A percentile compares a stretch with the other conserved stretches of the same genome.
phyloP scores from a whole-genome alignment of 2,888 invertebrate species.

The Aspidapion aeneum region DNA sequence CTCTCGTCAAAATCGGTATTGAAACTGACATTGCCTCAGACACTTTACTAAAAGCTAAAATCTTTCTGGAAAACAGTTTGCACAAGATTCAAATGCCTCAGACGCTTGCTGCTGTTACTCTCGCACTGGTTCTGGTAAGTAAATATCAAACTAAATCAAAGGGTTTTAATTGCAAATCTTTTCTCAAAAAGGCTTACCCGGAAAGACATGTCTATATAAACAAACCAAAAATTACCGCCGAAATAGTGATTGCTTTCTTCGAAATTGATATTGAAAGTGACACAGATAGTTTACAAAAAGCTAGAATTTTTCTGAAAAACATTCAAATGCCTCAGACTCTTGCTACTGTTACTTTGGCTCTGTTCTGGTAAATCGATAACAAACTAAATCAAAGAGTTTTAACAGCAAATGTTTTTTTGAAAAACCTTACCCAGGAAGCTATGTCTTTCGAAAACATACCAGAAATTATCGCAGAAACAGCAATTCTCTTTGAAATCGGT shows the following conservation, averaged over 20 bases:
- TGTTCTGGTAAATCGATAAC: constrained; percentile 46
- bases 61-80: constrained; percentile 56
- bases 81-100: constrained; percentile 56
- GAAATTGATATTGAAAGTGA: constrained; percentile 53
- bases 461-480: constrained; percentile 61
- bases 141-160: no score
- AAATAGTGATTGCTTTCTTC: constrained; percentile 57
- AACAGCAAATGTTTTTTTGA: no score
- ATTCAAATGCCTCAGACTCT: constrained; percentile 58
- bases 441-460: constrained; percentile 55
- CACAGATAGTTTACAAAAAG: constrained; percentile 48
- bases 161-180: no score
- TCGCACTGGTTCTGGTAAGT: constrained; percentile 53
- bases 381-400: no score
- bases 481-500: constrained; percentile 58
- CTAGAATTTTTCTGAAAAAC: constrained; percentile 57
- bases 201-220: constrained; percentile 53
- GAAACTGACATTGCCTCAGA: constrained; percentile 42
- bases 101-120: constrained; percentile 57
- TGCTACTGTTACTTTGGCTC: constrained; percentile 57
- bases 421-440: constrained; percentile 51
- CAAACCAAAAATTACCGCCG: constrained; percentile 60
- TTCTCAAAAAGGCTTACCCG: constrained; percentile 48
- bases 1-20: constrained; percentile 57
- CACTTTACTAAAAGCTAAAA: constrained; percentile 53